Percentiles rank a stretch among this genome's conserved stretches.
These are phyloP conservation scores for Lamprotornis superbus DNA, from an alignment of 2,113 vertebrate genomes.

Conservation along the genomic window DNA sequence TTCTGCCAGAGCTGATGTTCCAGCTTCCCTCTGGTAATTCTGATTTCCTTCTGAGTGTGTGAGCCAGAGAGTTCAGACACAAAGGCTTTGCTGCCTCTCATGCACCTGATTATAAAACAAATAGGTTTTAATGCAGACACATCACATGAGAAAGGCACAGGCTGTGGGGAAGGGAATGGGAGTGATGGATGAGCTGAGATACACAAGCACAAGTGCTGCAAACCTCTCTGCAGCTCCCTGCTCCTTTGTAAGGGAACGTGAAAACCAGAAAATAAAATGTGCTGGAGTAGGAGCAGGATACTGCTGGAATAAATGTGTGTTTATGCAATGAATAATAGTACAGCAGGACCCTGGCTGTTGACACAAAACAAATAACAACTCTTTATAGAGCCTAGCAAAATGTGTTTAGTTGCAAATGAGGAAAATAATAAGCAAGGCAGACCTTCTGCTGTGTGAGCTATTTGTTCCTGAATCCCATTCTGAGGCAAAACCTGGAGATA, in stretches of 20 bases:
- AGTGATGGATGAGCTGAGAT: not conserved
- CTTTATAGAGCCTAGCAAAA: not conserved
- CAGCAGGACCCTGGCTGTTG: not conserved
- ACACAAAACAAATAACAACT: conserved; percentile 10
- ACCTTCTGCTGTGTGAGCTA: not conserved
- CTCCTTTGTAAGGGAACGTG: not conserved
- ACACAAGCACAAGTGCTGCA: fast-evolving
- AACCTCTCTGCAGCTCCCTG: not conserved
- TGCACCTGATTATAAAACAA: not conserved
- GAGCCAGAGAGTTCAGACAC: not conserved
- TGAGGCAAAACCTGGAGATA: not conserved
- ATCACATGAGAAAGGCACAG: not conserved
- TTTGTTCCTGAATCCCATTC: not conserved
- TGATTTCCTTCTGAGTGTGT: not conserved
- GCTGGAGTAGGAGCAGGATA: not conserved
- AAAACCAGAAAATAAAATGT: not conserved
- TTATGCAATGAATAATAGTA: not conserved
- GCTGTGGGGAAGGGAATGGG: not conserved
- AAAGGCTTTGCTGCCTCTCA: not conserved
- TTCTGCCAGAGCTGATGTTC: not conserved
- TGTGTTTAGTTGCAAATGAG: conserved; percentile 1
- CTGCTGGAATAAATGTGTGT: not conserved
- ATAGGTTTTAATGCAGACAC: not conserved
- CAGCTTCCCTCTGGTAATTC: not conserved
- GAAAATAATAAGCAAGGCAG: conserved; percentile 38